These are phyloP conservation scores for Amiota minor DNA, from an alignment of 2,888 invertebrate genomes.

Conservation along the genomic window DNA sequence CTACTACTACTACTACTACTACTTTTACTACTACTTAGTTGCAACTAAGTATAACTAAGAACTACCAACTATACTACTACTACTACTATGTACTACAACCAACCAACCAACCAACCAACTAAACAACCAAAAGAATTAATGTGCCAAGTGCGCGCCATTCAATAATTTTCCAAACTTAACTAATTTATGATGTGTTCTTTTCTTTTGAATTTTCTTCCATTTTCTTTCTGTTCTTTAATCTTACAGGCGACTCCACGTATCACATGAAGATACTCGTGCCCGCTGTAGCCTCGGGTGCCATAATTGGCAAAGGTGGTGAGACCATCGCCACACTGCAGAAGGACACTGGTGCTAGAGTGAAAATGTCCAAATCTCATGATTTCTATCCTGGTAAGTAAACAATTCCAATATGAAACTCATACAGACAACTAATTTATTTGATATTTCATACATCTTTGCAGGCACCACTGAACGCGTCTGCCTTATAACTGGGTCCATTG, in stretches of 20 bases:
- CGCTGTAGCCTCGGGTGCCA: slow-evolving; percentile 97
- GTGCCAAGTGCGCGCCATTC: not conserved
- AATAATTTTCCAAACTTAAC: not conserved
- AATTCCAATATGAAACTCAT: no score
- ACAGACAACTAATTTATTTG: no score
- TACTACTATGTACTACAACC: slow-evolving; percentile 15
- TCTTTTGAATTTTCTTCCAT: slow-evolving; percentile 42
- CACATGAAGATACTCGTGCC: slow-evolving; percentile 98
- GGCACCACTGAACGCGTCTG: slow-evolving; percentile 96
- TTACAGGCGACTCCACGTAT: slow-evolving; percentile 89
- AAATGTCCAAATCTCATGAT: slow-evolving; percentile 99
- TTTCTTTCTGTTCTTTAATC: slow-evolving; percentile 23
- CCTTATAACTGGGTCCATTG: slow-evolving; percentile 91
- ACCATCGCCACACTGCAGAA: slow-evolving; percentile 98
- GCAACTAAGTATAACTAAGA: not conserved
- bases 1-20: not conserved
- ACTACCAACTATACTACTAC: slow-evolving; percentile 24
- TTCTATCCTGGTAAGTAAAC: slow-evolving; percentile 99
- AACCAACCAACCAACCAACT: slow-evolving; percentile 8
- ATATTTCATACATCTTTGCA: no score
- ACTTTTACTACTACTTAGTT: not conserved
- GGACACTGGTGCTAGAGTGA: slow-evolving; percentile 96
- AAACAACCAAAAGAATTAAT: slow-evolving; percentile 7
- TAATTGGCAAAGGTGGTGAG: slow-evolving; percentile 99
- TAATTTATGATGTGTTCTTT: slow-evolving; percentile 39